Conservation (phyloP, 2,797 vertebrate species). For the Oreortyx pictus region DNA sequence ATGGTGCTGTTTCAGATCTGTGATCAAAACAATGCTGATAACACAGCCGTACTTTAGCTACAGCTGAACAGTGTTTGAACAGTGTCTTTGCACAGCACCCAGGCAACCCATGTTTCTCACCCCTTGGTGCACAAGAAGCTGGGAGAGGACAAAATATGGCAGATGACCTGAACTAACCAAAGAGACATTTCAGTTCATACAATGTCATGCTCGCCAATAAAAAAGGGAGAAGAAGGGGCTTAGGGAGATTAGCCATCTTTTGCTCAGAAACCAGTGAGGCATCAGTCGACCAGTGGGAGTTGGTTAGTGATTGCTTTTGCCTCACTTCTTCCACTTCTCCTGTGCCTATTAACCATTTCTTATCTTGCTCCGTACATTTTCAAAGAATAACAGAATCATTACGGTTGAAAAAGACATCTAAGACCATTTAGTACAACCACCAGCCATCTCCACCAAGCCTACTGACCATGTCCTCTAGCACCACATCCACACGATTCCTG, state of each 20-base stretch:
- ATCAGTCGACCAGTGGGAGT: background rate
- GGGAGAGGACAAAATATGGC: background rate
- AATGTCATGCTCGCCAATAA: background rate
- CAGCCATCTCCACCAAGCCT: no score
- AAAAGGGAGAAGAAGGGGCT: background rate
- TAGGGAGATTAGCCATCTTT: background rate
- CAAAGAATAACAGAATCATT: background rate
- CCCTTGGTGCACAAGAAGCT: background rate
- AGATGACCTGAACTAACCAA: background rate
- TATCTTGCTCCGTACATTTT: background rate
- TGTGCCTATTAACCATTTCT: background rate
- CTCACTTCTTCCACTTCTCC: background rate
- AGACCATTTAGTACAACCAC: no score
- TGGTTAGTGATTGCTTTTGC: background rate
- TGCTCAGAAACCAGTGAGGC: background rate
- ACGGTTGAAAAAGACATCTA: no score
- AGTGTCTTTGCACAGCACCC: background rate
- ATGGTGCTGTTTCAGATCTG: background rate
- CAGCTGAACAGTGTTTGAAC: background rate
- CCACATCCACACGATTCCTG: no score
- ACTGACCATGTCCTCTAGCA: no score
- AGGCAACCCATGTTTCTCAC: background rate
- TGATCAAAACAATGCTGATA: background rate
- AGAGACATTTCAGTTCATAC: background rate
- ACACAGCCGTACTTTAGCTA: background rate